Conservation (phyloP, 2,113 vertebrate species). For the Mixornis gularis region DNA sequence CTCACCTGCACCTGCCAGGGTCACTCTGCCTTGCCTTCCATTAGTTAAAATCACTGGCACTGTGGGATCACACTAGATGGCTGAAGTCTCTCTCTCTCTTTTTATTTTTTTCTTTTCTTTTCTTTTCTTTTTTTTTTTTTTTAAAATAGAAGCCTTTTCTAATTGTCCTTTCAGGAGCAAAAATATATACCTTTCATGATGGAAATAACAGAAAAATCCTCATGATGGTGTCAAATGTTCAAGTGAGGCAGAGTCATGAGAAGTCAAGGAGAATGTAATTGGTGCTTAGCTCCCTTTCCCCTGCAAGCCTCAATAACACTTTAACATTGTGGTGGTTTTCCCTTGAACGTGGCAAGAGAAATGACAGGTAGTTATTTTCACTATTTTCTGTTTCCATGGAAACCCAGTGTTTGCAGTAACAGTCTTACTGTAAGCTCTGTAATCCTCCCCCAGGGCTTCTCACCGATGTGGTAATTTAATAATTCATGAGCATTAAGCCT, state of each 20-base stretch:
- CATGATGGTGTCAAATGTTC: background rate
- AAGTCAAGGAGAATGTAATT: background rate
- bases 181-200: background rate
- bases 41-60: background rate
- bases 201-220: background rate
- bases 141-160: background rate
- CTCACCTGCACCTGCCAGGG: background rate
- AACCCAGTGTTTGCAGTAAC: conserved; percentile 43
- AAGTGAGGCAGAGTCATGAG: background rate
- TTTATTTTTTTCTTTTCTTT: too few species aligned
- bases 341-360: conserved; percentile 2
- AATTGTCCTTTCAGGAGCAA: background rate
- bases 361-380: conserved; percentile 55
- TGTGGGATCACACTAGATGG: background rate
- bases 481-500: conserved; percentile 41
- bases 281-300: background rate
- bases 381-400: conserved; percentile 58
- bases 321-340: conserved; percentile 12
- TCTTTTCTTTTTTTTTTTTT: background rate
- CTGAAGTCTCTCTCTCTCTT: background rate
- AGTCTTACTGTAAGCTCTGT: conserved; percentile 29
- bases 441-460: conserved; percentile 20
- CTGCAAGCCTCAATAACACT: background rate
- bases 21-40: background rate
- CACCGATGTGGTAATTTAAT: conserved; percentile 40